These are phyloP conservation scores for Cranoglanis bouderius DNA, from an alignment of 2,113 vertebrate genomes.

Conservation along the genomic window DNA sequence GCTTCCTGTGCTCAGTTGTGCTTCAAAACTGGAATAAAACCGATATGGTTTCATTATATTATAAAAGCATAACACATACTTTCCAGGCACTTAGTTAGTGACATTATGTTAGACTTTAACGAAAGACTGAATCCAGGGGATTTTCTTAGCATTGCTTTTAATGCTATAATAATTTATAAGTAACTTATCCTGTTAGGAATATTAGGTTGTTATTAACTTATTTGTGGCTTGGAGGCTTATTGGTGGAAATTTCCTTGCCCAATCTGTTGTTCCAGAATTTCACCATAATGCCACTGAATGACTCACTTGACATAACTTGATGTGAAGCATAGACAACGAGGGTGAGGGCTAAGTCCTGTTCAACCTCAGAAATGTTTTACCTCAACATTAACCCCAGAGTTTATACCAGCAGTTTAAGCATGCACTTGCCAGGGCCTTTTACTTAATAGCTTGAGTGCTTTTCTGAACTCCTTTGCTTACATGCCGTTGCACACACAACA, in stretches of 20 bases:
- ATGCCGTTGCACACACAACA: constrained; percentile 39
- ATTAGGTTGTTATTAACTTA: constrained; percentile 9
- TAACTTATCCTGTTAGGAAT: not conserved
- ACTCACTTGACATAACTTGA: not conserved
- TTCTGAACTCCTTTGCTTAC: constrained; percentile 19
- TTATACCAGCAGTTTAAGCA: constrained; percentile 34
- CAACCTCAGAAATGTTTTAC: constrained; percentile 40
- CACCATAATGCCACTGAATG: constrained; percentile 1
- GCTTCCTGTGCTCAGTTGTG: not conserved
- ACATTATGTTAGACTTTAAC: not conserved
- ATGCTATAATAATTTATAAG: constrained; percentile 43
- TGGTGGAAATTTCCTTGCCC: not conserved
- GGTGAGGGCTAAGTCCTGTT: constrained; percentile 8
- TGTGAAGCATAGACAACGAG: not conserved
- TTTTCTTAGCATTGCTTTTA: constrained; percentile 52
- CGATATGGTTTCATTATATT: not conserved
- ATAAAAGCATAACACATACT: not conserved
- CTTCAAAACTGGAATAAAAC: not conserved
- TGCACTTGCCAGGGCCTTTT: constrained; percentile 1
- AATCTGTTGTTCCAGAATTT: not conserved
- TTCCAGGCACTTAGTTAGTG: not conserved
- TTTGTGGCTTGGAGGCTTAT: constrained; percentile 16
- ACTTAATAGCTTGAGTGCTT: constrained; percentile 36
- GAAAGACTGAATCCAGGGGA: constrained; percentile 31
- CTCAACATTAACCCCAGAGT: constrained; percentile 29